Conservation (phyloP, 2,888 invertebrate species). For the Drosophila vallismaia region DNA sequence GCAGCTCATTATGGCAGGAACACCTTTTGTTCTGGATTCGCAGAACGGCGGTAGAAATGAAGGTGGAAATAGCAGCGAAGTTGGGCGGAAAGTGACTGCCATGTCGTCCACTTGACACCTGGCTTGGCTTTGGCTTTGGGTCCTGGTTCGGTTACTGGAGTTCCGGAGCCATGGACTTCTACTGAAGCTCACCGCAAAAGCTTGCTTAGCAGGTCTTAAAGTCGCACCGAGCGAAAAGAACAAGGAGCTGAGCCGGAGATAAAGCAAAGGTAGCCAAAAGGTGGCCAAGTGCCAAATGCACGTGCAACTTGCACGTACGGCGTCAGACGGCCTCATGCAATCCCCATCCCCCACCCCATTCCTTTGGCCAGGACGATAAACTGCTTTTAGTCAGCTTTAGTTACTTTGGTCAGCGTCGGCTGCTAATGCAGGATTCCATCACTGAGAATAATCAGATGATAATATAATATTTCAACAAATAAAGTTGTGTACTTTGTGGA, state of each 20-base stretch:
- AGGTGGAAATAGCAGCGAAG: conserved; percentile 16
- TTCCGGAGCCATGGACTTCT: conserved; percentile 16
- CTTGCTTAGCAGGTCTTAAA: conserved; percentile 75
- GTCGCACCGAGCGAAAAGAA: conserved; percentile 43
- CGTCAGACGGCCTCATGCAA: conserved; percentile 5
- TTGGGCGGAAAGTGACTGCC: conserved; percentile 42
- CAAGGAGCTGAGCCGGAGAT: conserved; percentile 60
- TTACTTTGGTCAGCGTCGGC: conserved; percentile 66
- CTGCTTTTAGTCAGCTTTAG: conserved; percentile 79
- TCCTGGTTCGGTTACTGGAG: neutral
- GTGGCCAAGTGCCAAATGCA: conserved; percentile 76
- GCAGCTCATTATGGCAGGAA: conserved; percentile 65
- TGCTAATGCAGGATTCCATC: conserved; percentile 58
- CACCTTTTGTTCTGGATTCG: conserved; percentile 38
- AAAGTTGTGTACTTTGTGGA: too few species aligned
- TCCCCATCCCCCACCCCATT: neutral
- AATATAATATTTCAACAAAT: too few species aligned
- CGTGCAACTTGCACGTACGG: conserved; percentile 66
- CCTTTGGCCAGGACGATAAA: conserved; percentile 55
- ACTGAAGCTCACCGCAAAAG: conserved; percentile 64
- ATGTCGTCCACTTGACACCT: conserved; percentile 62
- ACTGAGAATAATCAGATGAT: conserved; percentile 11
- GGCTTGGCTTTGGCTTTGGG: conserved; percentile 24
- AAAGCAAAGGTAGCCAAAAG: conserved; percentile 72
- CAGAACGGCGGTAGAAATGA: neutral